Conservation (phyloP, 2,797 vertebrate genomes). For the Schizopygopsis malacanthus region DNA sequence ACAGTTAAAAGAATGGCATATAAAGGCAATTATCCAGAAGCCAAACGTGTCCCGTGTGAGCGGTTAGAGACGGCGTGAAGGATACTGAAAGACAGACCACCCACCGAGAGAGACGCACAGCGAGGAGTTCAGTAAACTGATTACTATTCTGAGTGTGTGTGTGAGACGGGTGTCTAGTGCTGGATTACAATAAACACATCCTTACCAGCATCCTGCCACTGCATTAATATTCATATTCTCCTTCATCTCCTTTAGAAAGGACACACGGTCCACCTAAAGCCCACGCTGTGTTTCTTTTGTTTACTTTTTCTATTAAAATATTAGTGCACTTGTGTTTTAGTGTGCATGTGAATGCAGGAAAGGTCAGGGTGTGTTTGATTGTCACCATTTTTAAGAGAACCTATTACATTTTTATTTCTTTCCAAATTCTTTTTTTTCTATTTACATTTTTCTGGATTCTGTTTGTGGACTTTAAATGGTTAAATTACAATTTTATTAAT, state of each 20-base stretch:
- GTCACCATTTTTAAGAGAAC: background rate
- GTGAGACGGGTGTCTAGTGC: constrained; percentile 38
- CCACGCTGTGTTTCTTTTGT: background rate
- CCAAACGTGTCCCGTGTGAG: constrained; percentile 18
- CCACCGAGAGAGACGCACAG: constrained; percentile 36
- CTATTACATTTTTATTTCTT: too few relatives aligned
- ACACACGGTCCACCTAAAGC: constrained; percentile 8
- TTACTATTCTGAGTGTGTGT: constrained; percentile 47
- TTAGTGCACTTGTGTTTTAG: background rate
- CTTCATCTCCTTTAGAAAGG: constrained; percentile 37
- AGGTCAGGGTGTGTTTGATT: constrained; percentile 23
- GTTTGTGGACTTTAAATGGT: background rate
- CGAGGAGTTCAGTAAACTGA: constrained; percentile 24
- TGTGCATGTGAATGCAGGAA: background rate
- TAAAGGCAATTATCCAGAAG: background rate
- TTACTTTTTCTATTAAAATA: background rate
- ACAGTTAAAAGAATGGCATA: background rate
- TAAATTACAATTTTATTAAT: background rate
- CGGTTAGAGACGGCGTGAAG: constrained; percentile 28
- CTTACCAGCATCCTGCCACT: background rate
- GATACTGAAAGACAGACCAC: constrained; percentile 45
- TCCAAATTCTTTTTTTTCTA: background rate
- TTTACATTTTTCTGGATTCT: background rate
- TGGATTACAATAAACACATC: constrained; percentile 45
- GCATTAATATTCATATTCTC: constrained; percentile 47